A percentile compares a stretch with the other conserved stretches of the same genome.
Evolutionary conservation across 2,113 vertebrate species (phyloP).

Genomic region (Sceloporus tristichus): DNA sequence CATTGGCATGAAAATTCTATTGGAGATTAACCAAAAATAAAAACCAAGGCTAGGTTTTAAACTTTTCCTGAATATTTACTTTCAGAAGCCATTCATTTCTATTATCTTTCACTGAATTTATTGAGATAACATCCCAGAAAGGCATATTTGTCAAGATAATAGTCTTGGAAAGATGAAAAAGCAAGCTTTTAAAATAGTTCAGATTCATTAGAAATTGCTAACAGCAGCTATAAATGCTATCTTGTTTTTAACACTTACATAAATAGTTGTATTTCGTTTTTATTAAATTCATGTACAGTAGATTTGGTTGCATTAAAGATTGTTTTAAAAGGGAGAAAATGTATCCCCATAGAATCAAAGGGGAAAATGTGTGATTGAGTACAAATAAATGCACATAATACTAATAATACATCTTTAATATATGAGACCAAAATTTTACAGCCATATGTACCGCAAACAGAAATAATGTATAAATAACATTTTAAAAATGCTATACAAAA

Average conservation of each 20-base stretch:
- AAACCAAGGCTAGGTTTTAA: slow-evolving; percentile 61
- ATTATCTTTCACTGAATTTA: slow-evolving; percentile 62
- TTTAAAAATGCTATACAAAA: background rate
- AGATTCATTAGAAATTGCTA: slow-evolving; percentile 35
- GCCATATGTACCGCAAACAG: background rate
- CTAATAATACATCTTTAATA: background rate
- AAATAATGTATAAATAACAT: background rate
- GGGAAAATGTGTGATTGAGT: background rate
- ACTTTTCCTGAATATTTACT: slow-evolving; percentile 48
- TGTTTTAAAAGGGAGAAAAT: background rate
- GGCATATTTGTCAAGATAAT: slow-evolving; percentile 47
- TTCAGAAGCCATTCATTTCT: slow-evolving; percentile 49
- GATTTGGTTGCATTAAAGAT: background rate
- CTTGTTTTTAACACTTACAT: slow-evolving; percentile 40
- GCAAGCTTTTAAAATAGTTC: slow-evolving; percentile 50
- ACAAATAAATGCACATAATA: background rate
- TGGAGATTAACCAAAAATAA: slow-evolving; percentile 38
- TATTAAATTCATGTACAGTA: background rate
- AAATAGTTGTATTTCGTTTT: background rate
- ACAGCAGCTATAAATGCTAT: slow-evolving; percentile 37
- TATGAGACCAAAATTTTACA: background rate
- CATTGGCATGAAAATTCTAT: slow-evolving; percentile 41
- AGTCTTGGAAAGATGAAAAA: slow-evolving; percentile 47
- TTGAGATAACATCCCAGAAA: slow-evolving; percentile 44
- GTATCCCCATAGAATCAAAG: background rate